phyloP scores from a whole-genome alignment of 2,113 vertebrate species.

The Sapajus apella region DNA sequence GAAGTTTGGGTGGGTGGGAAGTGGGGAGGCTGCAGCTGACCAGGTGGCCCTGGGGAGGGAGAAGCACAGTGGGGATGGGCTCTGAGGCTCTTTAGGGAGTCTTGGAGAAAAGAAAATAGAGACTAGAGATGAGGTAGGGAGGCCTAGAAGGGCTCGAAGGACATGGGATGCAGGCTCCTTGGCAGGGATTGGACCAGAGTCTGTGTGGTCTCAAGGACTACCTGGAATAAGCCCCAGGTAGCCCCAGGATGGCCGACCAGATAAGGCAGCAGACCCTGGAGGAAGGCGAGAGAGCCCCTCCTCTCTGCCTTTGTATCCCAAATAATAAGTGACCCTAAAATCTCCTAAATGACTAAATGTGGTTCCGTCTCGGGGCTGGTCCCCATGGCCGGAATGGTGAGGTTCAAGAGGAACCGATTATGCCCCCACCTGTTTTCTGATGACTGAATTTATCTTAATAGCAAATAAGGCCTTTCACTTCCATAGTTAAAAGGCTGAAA shows the following conservation, averaged over 20 bases:
- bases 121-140: background rate
- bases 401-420: background rate
- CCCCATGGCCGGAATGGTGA: background rate
- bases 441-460: background rate
- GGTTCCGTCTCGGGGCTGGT: background rate
- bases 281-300: background rate
- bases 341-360: background rate
- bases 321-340: background rate
- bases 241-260: background rate
- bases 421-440: background rate
- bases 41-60: too few species aligned
- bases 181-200: background rate
- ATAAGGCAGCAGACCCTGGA: background rate
- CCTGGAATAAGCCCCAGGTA: too few species aligned
- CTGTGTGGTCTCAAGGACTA: background rate
- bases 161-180: too few species aligned
- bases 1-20: background rate
- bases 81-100: rapidly evolving
- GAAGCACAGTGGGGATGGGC: too few species aligned
- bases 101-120: background rate
- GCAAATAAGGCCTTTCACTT: background rate
- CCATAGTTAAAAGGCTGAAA: background rate
- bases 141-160: rapidly evolving
- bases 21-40: background rate
- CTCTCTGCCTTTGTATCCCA: background rate